A percentile compares a stretch with the other conserved stretches of the same genome.
Conservation (phyloP, 2,888 invertebrate species). For the Brachypalpus laphriformis region DNA sequence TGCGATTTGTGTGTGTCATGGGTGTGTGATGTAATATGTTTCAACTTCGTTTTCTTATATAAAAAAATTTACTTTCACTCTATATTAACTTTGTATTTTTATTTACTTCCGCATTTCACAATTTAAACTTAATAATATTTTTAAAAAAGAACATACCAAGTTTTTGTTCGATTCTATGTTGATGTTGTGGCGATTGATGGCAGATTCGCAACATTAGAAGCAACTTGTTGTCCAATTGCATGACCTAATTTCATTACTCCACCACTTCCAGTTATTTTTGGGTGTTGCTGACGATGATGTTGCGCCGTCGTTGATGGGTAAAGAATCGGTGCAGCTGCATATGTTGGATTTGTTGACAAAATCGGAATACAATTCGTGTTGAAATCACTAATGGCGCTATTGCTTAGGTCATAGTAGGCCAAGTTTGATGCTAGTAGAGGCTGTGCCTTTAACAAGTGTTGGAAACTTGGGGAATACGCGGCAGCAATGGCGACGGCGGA, state of each 20-base stretch:
- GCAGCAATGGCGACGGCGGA: slow-evolving; percentile 63
- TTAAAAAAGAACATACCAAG: slow-evolving; percentile 51
- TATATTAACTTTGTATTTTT: slow-evolving; percentile 54
- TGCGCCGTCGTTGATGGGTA: slow-evolving; percentile 66
- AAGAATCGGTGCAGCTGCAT: slow-evolving; percentile 62
- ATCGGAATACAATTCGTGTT: slow-evolving; percentile 81
- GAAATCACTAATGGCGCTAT: slow-evolving; percentile 76
- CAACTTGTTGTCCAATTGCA: slow-evolving; percentile 49
- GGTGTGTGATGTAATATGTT: slow-evolving; percentile 41
- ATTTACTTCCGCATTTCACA: slow-evolving; percentile 55
- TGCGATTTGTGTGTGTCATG: slow-evolving; percentile 57
- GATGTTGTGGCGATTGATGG: slow-evolving; percentile 58
- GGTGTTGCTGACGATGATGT: slow-evolving; percentile 76
- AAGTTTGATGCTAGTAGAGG: slow-evolving; percentile 70
- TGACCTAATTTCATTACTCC: slow-evolving; percentile 38
- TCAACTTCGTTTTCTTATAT: slow-evolving; percentile 33
- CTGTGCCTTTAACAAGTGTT: slow-evolving; percentile 76
- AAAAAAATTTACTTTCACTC: slow-evolving; percentile 58
- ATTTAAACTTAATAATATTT: slow-evolving; percentile 58
- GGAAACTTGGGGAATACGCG: slow-evolving; percentile 72
- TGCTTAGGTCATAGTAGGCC: slow-evolving; percentile 45
- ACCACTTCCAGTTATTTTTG: slow-evolving; percentile 46
- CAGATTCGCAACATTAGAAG: slow-evolving; percentile 75
- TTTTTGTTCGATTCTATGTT: slow-evolving; percentile 65
- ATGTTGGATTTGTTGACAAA: slow-evolving; percentile 76